These are phyloP conservation scores for Coryphaenoides rupestris DNA, from an alignment of 2,113 vertebrate species.

Conservation along the genomic window DNA sequence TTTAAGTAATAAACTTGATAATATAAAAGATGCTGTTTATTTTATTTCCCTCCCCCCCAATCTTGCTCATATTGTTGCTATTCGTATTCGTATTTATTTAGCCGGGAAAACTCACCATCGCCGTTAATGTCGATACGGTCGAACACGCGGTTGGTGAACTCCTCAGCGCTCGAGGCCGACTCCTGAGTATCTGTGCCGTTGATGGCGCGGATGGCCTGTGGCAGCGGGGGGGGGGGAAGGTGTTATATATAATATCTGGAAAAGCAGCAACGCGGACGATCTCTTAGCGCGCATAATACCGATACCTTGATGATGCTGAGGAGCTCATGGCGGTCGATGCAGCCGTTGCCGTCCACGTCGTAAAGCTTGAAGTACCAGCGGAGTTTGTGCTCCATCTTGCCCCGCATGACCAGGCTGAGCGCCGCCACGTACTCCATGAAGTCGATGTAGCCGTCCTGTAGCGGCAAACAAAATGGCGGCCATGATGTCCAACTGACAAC, in stretches of 20 bases:
- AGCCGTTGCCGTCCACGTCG: slow-evolving; percentile 88
- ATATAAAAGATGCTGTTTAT: background rate
- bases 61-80: too few species aligned
- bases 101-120: slow-evolving; percentile 74
- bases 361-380: slow-evolving; percentile 94
- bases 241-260: background rate
- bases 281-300: too few species aligned
- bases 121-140: slow-evolving; percentile 86
- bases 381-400: slow-evolving; percentile 92
- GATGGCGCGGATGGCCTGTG: slow-evolving; percentile 85
- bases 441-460: slow-evolving; percentile 87
- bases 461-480: background rate
- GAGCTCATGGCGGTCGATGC: slow-evolving; percentile 86
- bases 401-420: slow-evolving; percentile 86
- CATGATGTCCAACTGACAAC: too few species aligned
- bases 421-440: slow-evolving; percentile 92
- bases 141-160: slow-evolving; percentile 88
- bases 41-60: background rate
- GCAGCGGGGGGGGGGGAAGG: too few species aligned
- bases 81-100: too few species aligned
- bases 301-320: slow-evolving; percentile 88
- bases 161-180: slow-evolving; percentile 73
- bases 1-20: too few species aligned
- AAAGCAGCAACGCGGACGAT: background rate
- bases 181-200: slow-evolving; percentile 79